Conservation (phyloP, 1,140 invertebrate genomes). For the Heliconius nattereri region DNA sequence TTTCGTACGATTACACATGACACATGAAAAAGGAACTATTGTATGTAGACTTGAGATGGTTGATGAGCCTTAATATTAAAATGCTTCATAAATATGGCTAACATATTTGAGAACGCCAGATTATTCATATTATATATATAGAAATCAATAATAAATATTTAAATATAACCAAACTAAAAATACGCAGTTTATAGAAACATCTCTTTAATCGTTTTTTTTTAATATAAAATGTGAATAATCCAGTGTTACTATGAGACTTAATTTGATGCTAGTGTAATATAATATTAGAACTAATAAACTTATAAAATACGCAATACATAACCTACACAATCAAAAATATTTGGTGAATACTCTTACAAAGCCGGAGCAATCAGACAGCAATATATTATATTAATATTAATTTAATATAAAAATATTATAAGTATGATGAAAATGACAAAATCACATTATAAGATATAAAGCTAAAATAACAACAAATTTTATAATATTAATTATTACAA, state of each 20-base stretch:
- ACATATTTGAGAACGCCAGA: conserved; percentile 40
- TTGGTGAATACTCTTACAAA: conserved; percentile 30
- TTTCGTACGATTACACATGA: conserved; percentile 76
- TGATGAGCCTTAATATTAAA: conserved; percentile 65
- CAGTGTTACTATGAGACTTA: conserved; percentile 1
- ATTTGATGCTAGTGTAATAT: neutral
- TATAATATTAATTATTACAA: conserved; percentile 7
- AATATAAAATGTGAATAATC: neutral
- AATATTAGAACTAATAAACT: neutral
- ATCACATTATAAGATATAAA: neutral
- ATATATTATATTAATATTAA: conserved; percentile 6
- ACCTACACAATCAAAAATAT: conserved; percentile 10
- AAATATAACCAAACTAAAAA: conserved; percentile 11
- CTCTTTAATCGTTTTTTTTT: too few relatives aligned
- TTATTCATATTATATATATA: conserved; percentile 34
- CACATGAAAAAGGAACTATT: conserved; percentile 81
- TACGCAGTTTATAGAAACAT: neutral
- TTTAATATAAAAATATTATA: neutral
- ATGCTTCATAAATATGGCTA: conserved; percentile 67
- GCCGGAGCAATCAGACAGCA: conserved; percentile 21
- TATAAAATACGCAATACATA: neutral
- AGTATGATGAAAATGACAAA: neutral
- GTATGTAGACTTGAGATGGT: conserved; percentile 77
- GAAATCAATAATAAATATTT: conserved; percentile 16
- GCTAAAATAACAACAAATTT: conserved; percentile 1